Evolutionary conservation across 2,113 vertebrate genomes (phyloP), one percentile per base, ranked within the genome.

Genomic region (Xiphophorus maculatus): DNA sequence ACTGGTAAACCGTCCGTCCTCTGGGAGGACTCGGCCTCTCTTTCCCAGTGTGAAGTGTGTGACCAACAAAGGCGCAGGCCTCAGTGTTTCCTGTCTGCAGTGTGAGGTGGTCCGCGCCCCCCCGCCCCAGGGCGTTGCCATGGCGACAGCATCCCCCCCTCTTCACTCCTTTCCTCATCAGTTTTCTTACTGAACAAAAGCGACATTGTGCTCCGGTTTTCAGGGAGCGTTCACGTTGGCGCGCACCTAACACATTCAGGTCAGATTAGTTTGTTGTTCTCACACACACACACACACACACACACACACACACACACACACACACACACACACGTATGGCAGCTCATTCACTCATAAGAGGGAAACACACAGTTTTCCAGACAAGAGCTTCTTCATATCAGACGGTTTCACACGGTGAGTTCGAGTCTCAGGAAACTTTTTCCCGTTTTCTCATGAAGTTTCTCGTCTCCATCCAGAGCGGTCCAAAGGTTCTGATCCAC

Each of bases 171-270:
- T 74, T 71, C 77, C 79, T 88, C 89, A 89, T 88, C 88, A 75
- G 76, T 89, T 92, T 93, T 92, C 87, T 76, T 83, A 84, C 84
- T 78, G 84, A 94, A 95, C 93, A 95, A 95, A 93, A 93, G 89
- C 87, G 89, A 91, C 93, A 93, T 93, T 95, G 94, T 95, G 83
- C 84, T 70, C 77, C 69, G 78, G 66, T 83, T 77, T 63, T 73
- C 76, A 33, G 74, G 58, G 76, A 60, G 70, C 40, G 62, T 79
- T 80, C 72, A 78, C 63, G 79, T 48, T 75, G 61, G 69, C 35
- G 69, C 35, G 51, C 3, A 76, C 74, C 69, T n/a, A 82, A 79
- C 87, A 90, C 90, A 93, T 88, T 93, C 86, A 90, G 89, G 89
- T 90, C 91, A 91, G 88, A 91, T 93, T 93, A 94, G 90, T 85